Percentiles rank a stretch among this genome's conserved stretches.
phyloP scores from a whole-genome alignment of 2,113 vertebrate species.

The Orycteropus afer region DNA sequence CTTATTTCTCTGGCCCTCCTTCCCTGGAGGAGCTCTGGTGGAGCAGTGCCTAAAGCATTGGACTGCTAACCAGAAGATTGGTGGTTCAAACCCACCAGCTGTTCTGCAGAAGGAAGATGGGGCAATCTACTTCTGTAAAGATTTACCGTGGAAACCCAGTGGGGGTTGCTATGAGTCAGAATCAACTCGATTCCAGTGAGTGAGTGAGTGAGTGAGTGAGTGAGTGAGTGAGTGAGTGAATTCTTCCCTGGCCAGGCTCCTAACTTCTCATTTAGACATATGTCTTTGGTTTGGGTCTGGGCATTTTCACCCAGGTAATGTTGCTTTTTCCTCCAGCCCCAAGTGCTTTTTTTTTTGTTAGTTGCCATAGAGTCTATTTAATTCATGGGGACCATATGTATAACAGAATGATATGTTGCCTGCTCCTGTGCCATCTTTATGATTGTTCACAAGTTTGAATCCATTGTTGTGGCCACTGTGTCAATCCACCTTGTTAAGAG shows the following conservation, averaged over 20 bases:
- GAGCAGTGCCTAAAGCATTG: too few species aligned
- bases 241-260: background rate
- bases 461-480: background rate
- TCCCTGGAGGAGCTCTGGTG: too few species aligned
- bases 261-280: background rate
- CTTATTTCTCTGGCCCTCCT: fast-evolving
- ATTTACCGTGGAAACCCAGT: too few species aligned
- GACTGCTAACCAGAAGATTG: too few species aligned
- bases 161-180: too few species aligned
- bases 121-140: too few species aligned
- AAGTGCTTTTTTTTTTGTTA: background rate
- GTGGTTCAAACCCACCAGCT: too few species aligned
- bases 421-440: too few species aligned
- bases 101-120: too few species aligned
- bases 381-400: background rate
- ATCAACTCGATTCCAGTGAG: too few species aligned
- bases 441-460: background rate
- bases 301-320: background rate
- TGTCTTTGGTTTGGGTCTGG: background rate
- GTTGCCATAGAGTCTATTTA: background rate
- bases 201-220: too few species aligned
- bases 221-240: too few species aligned
- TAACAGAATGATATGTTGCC: background rate
- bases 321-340: background rate
- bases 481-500: background rate